Percentiles rank a stretch among this genome's conserved stretches.
Evolutionary conservation across 2,797 vertebrate species (phyloP).

Genomic region (Acanthornis magna): DNA sequence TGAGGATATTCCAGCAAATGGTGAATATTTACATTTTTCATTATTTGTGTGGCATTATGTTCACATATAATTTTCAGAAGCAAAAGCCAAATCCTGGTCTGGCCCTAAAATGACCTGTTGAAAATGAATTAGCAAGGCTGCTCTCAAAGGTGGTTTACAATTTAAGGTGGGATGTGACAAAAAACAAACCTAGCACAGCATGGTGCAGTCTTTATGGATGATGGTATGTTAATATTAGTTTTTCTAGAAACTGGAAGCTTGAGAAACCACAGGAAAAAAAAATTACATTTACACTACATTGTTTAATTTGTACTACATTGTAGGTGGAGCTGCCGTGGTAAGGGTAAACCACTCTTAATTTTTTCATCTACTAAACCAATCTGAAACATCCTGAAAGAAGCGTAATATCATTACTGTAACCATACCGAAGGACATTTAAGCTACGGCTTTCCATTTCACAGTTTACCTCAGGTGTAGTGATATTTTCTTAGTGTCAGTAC

Average conservation of each 20-base stretch:
- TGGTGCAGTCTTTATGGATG: background rate
- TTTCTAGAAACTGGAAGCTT: background rate
- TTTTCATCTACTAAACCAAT: background rate
- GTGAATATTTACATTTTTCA: conserved; percentile 13
- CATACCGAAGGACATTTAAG: background rate
- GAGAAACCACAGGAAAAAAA: background rate
- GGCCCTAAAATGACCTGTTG: conserved; percentile 1
- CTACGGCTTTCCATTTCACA: background rate
- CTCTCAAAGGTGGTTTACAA: background rate
- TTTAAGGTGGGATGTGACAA: background rate
- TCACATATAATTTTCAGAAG: conserved; percentile 12
- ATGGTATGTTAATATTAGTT: background rate
- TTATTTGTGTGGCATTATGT: conserved; percentile 11
- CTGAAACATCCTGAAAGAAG: background rate
- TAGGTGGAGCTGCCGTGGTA: background rate
- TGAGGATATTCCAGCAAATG: conserved; percentile 39
- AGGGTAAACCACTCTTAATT: background rate
- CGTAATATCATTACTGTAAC: background rate
- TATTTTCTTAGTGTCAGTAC: background rate
- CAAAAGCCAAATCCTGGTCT: background rate
- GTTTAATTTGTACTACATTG: background rate
- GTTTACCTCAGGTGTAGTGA: background rate
- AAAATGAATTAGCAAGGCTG: conserved; percentile 13
- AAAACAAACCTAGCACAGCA: conserved; percentile 27
- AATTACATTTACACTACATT: background rate